Percentiles rank a stretch among this genome's conserved stretches.
Evolutionary conservation across 30 jellyfish, hydroid and myxozoan genomes (phyloP).

Genomic region (Hydra vulgaris): DNA sequence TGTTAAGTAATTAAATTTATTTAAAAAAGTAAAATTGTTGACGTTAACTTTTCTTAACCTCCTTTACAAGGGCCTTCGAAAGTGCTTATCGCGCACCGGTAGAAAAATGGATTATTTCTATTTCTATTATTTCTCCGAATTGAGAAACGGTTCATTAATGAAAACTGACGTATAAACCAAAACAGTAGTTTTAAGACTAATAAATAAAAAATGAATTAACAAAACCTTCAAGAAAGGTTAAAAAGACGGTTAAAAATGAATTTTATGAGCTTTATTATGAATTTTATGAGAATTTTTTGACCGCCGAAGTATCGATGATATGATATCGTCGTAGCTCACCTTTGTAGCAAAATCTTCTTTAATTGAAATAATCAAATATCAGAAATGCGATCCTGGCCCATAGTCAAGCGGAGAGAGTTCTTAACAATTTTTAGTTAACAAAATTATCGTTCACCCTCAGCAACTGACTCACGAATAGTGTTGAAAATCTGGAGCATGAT

Average conservation of each 20-base stretch:
- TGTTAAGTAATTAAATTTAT: too few species aligned
- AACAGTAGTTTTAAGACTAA: background rate
- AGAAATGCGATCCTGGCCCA: background rate
- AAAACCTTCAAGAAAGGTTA: background rate
- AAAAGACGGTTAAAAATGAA: background rate
- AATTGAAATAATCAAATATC: background rate
- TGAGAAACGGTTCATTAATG: background rate
- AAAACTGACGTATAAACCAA: background rate
- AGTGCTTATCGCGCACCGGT: too few species aligned
- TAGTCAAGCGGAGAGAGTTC: background rate
- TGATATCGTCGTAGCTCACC: background rate
- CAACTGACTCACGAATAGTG: background rate
- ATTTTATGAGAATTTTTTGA: background rate
- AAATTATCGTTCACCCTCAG: background rate
- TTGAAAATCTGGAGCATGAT: background rate
- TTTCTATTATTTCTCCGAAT: background rate
- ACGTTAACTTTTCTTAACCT: too few species aligned
- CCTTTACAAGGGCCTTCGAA: too few species aligned
- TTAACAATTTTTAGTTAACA: background rate
- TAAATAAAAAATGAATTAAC: too few species aligned
- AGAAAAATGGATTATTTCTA: background rate
- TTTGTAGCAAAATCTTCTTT: background rate
- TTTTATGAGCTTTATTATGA: too few species aligned
- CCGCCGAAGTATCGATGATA: background rate
- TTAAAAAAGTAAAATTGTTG: too few species aligned